phyloP scores from a whole-genome alignment of 2,888 invertebrate genomes.

The Cryptocheilus praepositus region DNA sequence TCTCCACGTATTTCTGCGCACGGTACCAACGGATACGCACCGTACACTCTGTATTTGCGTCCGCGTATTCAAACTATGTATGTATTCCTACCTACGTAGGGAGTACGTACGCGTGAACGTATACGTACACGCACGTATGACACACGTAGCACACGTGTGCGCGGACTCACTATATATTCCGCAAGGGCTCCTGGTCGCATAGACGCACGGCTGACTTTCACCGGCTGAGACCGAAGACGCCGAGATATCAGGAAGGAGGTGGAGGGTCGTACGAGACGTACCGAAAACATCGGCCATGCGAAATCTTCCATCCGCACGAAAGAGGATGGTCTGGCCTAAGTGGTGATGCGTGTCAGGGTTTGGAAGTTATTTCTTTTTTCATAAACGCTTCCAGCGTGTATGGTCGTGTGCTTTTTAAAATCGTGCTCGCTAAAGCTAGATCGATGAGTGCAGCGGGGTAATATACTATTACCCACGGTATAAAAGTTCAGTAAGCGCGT shows the following conservation, averaged over 20 bases:
- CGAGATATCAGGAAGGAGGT: slow-evolving; percentile 34
- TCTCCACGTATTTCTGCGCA: slow-evolving; percentile 16
- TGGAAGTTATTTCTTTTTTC: too few species aligned
- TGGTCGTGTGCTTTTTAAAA: too few species aligned
- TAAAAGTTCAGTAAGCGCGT: too few species aligned
- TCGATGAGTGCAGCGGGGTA: too few species aligned
- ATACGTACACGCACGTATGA: slow-evolving; percentile 3
- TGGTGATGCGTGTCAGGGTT: too few species aligned
- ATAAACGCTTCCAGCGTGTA: too few species aligned
- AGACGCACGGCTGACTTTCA: slow-evolving; percentile 59
- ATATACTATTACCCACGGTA: too few species aligned
- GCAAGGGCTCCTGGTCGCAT: slow-evolving; percentile 41
- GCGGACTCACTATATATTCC: slow-evolving; percentile 26
- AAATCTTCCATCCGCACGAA: slow-evolving; percentile 11
- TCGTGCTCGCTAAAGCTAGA: too few species aligned
- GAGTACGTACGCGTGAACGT: slow-evolving; percentile 11
- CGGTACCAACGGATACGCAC: slow-evolving; percentile 1
- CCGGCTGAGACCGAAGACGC: slow-evolving; percentile 40
- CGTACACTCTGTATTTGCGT: background rate
- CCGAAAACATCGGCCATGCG: slow-evolving; percentile 37
- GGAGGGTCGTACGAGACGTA: slow-evolving; percentile 13
- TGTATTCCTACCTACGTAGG: background rate
- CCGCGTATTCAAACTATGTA: slow-evolving; percentile 2
- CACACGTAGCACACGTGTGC: slow-evolving; percentile 18
- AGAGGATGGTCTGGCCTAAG: background rate